These are phyloP conservation scores for Platycheirus rosarum DNA, from an alignment of 2,888 invertebrate species.

Conservation along the genomic window DNA sequence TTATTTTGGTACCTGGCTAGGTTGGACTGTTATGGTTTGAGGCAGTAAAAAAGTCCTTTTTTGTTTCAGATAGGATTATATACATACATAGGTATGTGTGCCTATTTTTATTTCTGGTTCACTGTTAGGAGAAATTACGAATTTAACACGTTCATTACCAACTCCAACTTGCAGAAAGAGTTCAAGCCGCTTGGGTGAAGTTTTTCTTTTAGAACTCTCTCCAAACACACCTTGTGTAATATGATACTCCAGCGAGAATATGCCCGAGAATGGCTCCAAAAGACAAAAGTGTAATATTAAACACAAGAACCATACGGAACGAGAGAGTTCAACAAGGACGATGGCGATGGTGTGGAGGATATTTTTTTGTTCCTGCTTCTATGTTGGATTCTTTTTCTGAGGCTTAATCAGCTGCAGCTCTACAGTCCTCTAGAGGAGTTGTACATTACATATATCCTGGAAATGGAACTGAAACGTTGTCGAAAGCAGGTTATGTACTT, in stretches of 20 bases:
- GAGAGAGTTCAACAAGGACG: constrained; percentile 14
- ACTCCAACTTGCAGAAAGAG: constrained; percentile 32
- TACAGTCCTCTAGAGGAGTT: not conserved
- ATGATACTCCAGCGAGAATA: constrained; percentile 46
- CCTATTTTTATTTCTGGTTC: constrained; percentile 61
- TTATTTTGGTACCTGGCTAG: constrained; percentile 33
- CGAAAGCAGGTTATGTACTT: constrained; percentile 55
- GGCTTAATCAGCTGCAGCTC: constrained; percentile 68
- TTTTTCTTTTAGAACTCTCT: constrained; percentile 30
- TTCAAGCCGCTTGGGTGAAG: constrained; percentile 40
- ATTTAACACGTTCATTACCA: constrained; percentile 73
- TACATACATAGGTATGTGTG: not conserved
- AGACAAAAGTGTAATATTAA: constrained; percentile 70
- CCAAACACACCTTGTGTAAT: constrained; percentile 27
- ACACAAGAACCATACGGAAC: constrained; percentile 52
- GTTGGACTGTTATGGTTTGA: not conserved
- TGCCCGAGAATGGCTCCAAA: constrained; percentile 45
- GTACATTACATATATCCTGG: not conserved
- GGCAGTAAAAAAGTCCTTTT: constrained; percentile 16
- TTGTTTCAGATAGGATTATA: not conserved
- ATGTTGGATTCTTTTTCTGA: constrained; percentile 32
- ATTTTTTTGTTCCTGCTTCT: not conserved
- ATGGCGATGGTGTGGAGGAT: constrained; percentile 9
- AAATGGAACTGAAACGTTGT: constrained; percentile 45
- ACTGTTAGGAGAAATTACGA: constrained; percentile 67